Conservation (phyloP, 2,888 invertebrate genomes). For the Zhengitettix transpicula region DNA sequence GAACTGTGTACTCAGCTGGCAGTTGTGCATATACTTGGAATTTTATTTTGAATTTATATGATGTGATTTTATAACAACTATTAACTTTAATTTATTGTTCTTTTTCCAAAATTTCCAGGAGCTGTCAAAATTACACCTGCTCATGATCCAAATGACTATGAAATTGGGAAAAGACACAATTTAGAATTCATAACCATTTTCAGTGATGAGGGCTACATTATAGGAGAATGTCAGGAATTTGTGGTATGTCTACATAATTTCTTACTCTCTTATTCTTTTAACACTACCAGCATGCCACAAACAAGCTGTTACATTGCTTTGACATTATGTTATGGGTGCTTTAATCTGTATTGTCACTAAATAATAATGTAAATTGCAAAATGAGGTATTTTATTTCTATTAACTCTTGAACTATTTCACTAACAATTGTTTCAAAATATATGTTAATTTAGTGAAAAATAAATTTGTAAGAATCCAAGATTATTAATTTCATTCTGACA, state of each 20-base stretch:
- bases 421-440: too few relatives aligned
- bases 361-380: too few relatives aligned
- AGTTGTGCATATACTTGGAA: not conserved
- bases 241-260: constrained; percentile 31
- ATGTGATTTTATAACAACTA: not conserved
- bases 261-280: not conserved
- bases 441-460: too few relatives aligned
- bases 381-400: too few relatives aligned
- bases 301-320: too few relatives aligned
- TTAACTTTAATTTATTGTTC: not conserved
- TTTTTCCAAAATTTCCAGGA: constrained; percentile 31
- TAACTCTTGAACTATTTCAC: too few relatives aligned
- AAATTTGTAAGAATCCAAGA: too few relatives aligned
- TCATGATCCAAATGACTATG: constrained; percentile 94
- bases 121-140: constrained; percentile 98
- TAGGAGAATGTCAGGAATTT: constrained; percentile 62
- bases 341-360: too few relatives aligned
- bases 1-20: too few relatives aligned
- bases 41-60: not conserved
- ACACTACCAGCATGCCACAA: not conserved
- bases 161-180: constrained; percentile 77
- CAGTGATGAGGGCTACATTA: constrained; percentile 75
- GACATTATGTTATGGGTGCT: too few relatives aligned
- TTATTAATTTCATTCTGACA: too few relatives aligned
- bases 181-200: constrained; percentile 78